Conservation (phyloP, 2,888 invertebrate species). For the Alentia gelatinosa region DNA sequence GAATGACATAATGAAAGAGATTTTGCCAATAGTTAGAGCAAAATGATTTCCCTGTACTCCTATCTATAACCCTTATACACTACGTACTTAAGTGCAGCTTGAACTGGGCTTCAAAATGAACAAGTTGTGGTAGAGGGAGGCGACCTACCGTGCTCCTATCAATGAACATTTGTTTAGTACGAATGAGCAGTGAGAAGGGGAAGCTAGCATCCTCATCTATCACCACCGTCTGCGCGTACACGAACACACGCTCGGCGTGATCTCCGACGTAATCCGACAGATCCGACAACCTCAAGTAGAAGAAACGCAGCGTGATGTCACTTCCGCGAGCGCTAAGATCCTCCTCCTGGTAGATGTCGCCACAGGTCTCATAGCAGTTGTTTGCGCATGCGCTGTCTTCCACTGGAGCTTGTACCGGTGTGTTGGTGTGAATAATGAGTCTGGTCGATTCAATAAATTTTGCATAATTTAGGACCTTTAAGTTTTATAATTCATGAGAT, state of each 20-base stretch:
- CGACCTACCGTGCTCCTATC: constrained; percentile 30
- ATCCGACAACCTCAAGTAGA: constrained; percentile 20
- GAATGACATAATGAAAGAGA: no score
- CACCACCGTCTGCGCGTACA: constrained; percentile 44
- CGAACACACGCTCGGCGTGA: not conserved
- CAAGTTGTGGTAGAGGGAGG: no score
- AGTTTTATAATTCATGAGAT: no score
- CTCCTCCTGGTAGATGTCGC: constrained; percentile 24
- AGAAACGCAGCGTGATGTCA: constrained; percentile 42
- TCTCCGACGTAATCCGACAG: not conserved
- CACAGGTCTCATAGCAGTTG: constrained; percentile 45
- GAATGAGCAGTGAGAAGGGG: constrained; percentile 1
- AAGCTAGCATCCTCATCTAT: not conserved
- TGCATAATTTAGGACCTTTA: no score
- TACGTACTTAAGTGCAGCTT: no score
- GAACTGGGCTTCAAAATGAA: no score
- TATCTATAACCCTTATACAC: no score
- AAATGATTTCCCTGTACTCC: no score
- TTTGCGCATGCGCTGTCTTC: not conserved
- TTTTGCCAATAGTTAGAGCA: no score
- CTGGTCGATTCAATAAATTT: not conserved
- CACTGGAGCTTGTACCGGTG: not conserved
- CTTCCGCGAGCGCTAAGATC: not conserved
- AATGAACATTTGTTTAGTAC: constrained; percentile 11
- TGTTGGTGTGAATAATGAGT: constrained; percentile 32